Evolutionary conservation across 2,888 invertebrate species (phyloP), one percentile per base, ranked within the genome.

Genomic region (Eristalinus sepulchralis): DNA sequence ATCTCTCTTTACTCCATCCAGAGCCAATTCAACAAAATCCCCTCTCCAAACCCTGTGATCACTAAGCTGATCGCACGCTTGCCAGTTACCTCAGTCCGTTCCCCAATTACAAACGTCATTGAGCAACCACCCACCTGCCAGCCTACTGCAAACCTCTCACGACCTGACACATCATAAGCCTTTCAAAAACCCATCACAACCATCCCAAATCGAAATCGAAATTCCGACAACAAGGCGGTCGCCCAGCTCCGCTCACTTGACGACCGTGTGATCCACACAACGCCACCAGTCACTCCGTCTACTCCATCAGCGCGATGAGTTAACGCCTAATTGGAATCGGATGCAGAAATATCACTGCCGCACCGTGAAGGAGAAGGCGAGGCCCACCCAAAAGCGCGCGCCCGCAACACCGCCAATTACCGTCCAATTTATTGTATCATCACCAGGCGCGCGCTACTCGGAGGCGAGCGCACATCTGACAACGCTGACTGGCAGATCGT

Each of bases 341-440:
- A 86, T 86, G 86, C 81, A 85, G 82, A 78, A 82, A 70, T 73
- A 82, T 78, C 78, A 75, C 78, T 75, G 78, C 53, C 86, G 73
- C 53, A 39, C 68, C 64, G 39, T 73, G 60, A 70, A 75, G 34
- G 75, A 60, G 71, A 78, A 79, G 82, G 78, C 71, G 86, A 75
- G 72, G 86, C 77, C 81, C 81, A 78, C 81, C 85, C 78, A 82
- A 86, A 83, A 77, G 82, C 71, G 66, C 60, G 53, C 36, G 57
- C 34, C 24, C 70, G 34, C 77, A 36, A 64, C 78, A 82, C 78
- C 70, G 70, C 34, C 78, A 79, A 86, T 86, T 82, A 86, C 82
- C 64, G 57, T 82, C 86, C 86, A 83, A 86, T 86, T 82, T 82
- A 86, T 82, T 86, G 78, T 86, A 75, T 73, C 86, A 86, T 86